A percentile compares a stretch with the other conserved stretches of the same genome.
Conservation (phyloP, 92 coral and sea anemone species). For the Paragorgia papillata region DNA sequence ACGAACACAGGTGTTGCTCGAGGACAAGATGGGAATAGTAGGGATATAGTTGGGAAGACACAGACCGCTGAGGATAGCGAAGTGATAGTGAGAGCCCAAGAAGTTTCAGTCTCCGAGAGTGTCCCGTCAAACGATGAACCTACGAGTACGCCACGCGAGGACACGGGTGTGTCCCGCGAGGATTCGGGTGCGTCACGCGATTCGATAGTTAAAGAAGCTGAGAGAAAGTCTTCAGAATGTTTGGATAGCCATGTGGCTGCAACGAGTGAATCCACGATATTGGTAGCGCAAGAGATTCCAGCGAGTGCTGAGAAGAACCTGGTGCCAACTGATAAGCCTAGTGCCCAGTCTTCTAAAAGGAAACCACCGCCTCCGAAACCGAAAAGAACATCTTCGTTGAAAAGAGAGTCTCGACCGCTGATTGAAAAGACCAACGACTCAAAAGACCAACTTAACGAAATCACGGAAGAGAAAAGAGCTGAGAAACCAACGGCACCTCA, state of each 20-base stretch:
- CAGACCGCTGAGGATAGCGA: not conserved
- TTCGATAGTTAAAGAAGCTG: not conserved
- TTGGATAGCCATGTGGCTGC: not conserved
- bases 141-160: not conserved
- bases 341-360: not conserved
- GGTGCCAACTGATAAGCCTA: not conserved
- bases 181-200: not conserved
- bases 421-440: not conserved
- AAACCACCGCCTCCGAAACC: constrained; percentile 35
- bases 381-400: constrained; percentile 38
- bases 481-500: too few species aligned
- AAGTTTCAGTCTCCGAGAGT: too few species aligned
- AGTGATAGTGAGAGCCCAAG: not conserved
- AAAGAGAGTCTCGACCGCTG: constrained; percentile 21
- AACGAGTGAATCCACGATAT: not conserved
- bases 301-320: not conserved
- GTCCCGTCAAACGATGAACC: too few species aligned
- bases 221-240: not conserved
- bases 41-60: not conserved
- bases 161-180: too few species aligned
- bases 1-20: too few species aligned
- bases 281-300: not conserved
- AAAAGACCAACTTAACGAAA: not conserved
- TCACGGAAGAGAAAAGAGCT: not conserved
- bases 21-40: too few species aligned